Conservation (phyloP, 2,888 invertebrate genomes). For the Graphium colonna region DNA sequence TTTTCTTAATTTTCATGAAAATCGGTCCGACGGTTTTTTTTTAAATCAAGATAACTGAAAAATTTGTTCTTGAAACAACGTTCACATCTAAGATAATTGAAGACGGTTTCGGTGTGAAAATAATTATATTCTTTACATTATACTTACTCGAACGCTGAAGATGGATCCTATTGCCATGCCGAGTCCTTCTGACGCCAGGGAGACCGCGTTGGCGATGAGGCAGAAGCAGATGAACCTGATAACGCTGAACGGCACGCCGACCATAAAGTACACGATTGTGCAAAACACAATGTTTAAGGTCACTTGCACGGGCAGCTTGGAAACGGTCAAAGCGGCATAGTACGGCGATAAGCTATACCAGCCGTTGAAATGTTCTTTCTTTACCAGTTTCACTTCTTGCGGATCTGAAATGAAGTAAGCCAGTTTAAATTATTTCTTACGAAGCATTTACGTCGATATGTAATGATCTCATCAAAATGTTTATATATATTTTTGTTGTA, state of each 20-base stretch:
- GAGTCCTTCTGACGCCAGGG: constrained; percentile 88
- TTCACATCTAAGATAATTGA: too few relatives aligned
- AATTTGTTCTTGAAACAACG: too few relatives aligned
- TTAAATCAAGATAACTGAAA: too few relatives aligned
- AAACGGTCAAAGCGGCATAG: constrained; percentile 82
- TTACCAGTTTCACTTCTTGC: constrained; percentile 83
- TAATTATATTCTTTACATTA: not conserved
- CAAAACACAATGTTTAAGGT: constrained; percentile 80
- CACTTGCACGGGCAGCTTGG: constrained; percentile 82
- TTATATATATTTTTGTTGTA: too few relatives aligned
- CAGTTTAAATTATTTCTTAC: too few relatives aligned
- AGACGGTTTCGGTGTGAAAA: too few relatives aligned
- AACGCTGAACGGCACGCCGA: constrained; percentile 84
- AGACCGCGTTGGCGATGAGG: constrained; percentile 83
- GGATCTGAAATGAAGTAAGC: constrained; percentile 74
- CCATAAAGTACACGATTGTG: constrained; percentile 81
- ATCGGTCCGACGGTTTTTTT: too few relatives aligned
- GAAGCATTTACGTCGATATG: too few relatives aligned
- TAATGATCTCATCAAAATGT: too few relatives aligned
- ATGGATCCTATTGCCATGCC: constrained; percentile 88
- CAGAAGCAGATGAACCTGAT: constrained; percentile 84
- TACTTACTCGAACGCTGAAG: constrained; percentile 83
- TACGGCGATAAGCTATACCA: constrained; percentile 84
- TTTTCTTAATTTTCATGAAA: too few relatives aligned
- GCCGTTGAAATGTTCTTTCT: constrained; percentile 85